These are phyloP conservation scores for Metellina segmentata DNA, from an alignment of 2,888 invertebrate species.

Conservation along the genomic window DNA sequence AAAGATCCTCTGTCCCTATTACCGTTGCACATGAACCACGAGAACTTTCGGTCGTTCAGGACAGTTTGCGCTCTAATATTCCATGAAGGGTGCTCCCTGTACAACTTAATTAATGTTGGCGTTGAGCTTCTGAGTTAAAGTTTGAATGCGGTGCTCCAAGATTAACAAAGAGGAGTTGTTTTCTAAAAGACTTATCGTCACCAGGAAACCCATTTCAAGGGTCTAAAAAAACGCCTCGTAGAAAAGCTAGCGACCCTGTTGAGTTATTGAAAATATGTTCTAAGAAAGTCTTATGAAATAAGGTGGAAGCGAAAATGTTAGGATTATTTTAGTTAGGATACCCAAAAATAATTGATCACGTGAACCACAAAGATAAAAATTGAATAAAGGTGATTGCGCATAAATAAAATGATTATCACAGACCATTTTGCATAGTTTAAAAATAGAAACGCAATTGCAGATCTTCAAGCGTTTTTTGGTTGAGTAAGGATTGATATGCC, in stretches of 20 bases:
- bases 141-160: conserved; percentile 27
- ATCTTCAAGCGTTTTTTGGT: too few species aligned
- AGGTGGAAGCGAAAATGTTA: neutral
- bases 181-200: conserved; percentile 12
- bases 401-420: too few species aligned
- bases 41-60: conserved; percentile 67
- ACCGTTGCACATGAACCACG: conserved; percentile 55
- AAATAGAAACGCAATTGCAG: too few species aligned
- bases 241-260: neutral
- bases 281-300: neutral
- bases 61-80: conserved; percentile 74
- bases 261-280: neutral
- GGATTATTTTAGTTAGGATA: too few species aligned
- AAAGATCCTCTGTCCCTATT: conserved; percentile 42
- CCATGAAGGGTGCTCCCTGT: conserved; percentile 71
- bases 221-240: conserved; percentile 5
- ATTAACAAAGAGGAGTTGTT: conserved; percentile 48
- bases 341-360: too few species aligned
- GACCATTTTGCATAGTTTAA: too few species aligned
- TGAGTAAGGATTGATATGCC: too few species aligned
- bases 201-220: conserved; percentile 3
- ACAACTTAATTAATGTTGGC: conserved; percentile 72
- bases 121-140: conserved; percentile 66
- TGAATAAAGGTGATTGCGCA: too few species aligned
- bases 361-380: too few species aligned